These are phyloP conservation scores for Brenthis ino DNA, from an alignment of 2,888 invertebrate species.

Conservation along the genomic window DNA sequence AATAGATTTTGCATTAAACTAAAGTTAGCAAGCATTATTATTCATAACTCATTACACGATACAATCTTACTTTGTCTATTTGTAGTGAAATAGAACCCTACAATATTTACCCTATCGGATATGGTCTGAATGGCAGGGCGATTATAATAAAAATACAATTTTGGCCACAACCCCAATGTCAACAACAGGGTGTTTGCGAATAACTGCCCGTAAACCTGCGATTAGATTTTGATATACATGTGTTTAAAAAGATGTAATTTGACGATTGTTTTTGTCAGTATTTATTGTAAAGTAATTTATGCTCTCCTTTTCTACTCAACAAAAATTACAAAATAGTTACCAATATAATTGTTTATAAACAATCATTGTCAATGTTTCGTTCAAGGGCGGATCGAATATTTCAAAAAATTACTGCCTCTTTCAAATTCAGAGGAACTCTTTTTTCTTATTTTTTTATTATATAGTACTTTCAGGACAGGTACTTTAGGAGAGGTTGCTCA, in stretches of 20 bases:
- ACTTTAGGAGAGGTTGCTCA: too few species aligned
- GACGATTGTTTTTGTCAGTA: background rate
- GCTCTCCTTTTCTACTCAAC: too few species aligned
- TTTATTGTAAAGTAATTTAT: background rate
- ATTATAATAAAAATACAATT: conserved; percentile 83
- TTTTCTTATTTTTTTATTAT: too few species aligned
- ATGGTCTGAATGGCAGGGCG: conserved; percentile 67
- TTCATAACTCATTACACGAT: conserved; percentile 62
- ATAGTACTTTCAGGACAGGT: too few species aligned
- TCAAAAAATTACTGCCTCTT: too few species aligned
- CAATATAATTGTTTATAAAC: too few species aligned
- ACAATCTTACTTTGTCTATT: conserved; percentile 52
- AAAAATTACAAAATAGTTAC: too few species aligned
- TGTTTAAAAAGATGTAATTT: conserved; percentile 24
- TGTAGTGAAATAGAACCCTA: conserved; percentile 59
- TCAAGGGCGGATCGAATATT: too few species aligned
- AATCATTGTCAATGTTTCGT: too few species aligned
- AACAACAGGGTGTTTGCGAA: conserved; percentile 73
- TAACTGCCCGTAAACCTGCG: conserved; percentile 63
- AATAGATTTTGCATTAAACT: conserved; percentile 12
- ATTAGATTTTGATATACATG: conserved; percentile 32
- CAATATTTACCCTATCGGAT: conserved; percentile 71
- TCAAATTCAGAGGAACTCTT: too few species aligned
- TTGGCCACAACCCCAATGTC: conserved; percentile 72
- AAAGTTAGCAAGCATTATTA: conserved; percentile 41